Evolutionary conservation across 1,140 invertebrate species (phyloP), one percentile per base, ranked within the genome.

Genomic region (Belonocnema kinseyi): DNA sequence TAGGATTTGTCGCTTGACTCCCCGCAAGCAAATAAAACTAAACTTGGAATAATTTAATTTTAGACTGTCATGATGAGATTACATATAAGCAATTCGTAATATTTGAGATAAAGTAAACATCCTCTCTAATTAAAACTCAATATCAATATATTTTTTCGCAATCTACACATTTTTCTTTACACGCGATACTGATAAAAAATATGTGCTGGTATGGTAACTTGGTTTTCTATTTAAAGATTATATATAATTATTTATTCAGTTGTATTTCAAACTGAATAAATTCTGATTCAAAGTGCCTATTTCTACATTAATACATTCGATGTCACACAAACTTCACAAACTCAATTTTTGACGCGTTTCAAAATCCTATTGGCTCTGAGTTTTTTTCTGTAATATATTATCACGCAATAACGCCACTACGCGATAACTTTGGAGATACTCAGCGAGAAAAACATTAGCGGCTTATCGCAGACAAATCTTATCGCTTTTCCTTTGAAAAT

Each of bases 161-260:
- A 33, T 66, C 26, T n/a, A 66, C 6, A 66, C 46, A n/a, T 46
- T 66, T 66, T 66, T 21, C 61, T 66, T 40, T 66, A 66, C 61
- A 66, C 61, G 61, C 33, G 26, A 33, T 33, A n/a, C 61, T 66
- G 61, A 66, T 66, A 66, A 66, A 61, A 66, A 66, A 13, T 66
- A 33, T 66, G 33, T 66, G n/a, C 40, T 16, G n/a, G 40, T 40
- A 66, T 33, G 61, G 61, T 46, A 66, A 66, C 33, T 66, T 66
- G 21, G 33, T 66, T 66, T 66, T n/a, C 61, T 40, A 40, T 66
- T 66, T 66, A 40, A 46, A 46, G 40, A 46, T 46, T 33, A 66
- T 21, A 40, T 46, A 66, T 66, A 66, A 46, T 66, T 66, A 66
- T 66, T 46, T 66, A 66, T 66, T 66, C 61, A 66, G 61, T 66